Percentiles rank a stretch among this genome's conserved stretches.
phyloP scores from a whole-genome alignment of 2,797 vertebrate genomes.

The Anabacerthia variegaticeps region DNA sequence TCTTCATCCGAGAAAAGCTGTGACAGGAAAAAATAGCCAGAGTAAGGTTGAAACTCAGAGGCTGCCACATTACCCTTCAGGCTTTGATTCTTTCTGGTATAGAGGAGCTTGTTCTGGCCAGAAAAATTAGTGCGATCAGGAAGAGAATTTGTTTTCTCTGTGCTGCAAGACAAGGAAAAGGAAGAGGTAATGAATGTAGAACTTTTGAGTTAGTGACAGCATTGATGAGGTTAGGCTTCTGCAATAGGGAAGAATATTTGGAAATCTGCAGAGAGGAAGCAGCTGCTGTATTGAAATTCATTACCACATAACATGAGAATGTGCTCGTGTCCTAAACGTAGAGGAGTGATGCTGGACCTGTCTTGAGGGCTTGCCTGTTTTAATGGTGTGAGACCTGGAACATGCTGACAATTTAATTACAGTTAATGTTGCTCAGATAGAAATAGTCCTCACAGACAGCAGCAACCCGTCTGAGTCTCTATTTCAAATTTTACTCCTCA shows the following conservation, averaged over 20 bases:
- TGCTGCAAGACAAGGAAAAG: background rate
- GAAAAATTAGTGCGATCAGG: background rate
- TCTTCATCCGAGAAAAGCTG: background rate
- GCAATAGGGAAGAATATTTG: background rate
- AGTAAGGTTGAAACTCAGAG: background rate
- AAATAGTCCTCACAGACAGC: background rate
- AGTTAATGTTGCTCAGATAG: background rate
- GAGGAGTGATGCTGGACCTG: background rate
- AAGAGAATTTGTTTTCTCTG: background rate
- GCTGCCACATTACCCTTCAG: background rate
- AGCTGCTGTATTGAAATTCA: background rate
- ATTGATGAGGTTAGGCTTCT: background rate
- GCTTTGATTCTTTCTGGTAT: background rate
- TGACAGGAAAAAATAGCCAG: background rate
- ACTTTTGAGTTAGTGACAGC: background rate
- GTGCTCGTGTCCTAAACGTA: background rate
- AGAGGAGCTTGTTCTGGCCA: background rate
- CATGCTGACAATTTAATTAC: background rate
- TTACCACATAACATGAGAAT: background rate
- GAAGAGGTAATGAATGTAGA: background rate
- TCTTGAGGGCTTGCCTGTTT: background rate
- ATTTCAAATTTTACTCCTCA: background rate
- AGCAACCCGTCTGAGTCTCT: background rate
- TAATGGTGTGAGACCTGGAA: background rate
- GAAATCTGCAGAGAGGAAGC: background rate